Evolutionary conservation across 1,140 invertebrate genomes (phyloP).

Genomic region (Aphelinus atriplicis): DNA sequence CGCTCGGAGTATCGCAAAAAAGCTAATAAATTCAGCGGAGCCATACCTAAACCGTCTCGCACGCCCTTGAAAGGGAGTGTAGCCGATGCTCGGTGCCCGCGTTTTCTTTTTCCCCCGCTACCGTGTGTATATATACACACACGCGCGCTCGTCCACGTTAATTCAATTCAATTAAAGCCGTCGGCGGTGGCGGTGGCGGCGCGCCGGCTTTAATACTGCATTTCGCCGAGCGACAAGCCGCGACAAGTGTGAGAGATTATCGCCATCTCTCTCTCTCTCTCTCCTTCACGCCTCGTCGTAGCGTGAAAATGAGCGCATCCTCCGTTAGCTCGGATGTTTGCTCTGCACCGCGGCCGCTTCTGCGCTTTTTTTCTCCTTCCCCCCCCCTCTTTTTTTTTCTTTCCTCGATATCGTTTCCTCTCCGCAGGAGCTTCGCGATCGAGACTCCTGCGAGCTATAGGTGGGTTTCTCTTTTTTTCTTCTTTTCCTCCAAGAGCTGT

Average conservation of each 20-base stretch:
- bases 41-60: too few relatives aligned
- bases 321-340: slow-evolving; percentile 26
- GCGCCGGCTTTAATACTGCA: too few relatives aligned
- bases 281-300: slow-evolving; percentile 8
- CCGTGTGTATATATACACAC: too few relatives aligned
- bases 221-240: too few relatives aligned
- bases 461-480: background rate
- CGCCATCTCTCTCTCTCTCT: too few relatives aligned
- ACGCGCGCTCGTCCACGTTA: background rate
- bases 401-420: too few relatives aligned
- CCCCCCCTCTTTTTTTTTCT: too few relatives aligned
- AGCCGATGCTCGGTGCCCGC: background rate
- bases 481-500: slow-evolving; percentile 12
- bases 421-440: too few relatives aligned
- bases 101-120: background rate
- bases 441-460: background rate
- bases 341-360: background rate
- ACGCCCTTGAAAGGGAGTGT: too few relatives aligned
- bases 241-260: slow-evolving; percentile 26
- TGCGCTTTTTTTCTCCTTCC: background rate
- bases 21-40: too few relatives aligned
- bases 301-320: slow-evolving; percentile 36
- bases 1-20: too few relatives aligned
- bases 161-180: slow-evolving; percentile 25
- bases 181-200: too few relatives aligned